These are phyloP conservation scores for Phoeniculus purpureus DNA, from an alignment of 2,797 vertebrate genomes.

Conservation along the genomic window DNA sequence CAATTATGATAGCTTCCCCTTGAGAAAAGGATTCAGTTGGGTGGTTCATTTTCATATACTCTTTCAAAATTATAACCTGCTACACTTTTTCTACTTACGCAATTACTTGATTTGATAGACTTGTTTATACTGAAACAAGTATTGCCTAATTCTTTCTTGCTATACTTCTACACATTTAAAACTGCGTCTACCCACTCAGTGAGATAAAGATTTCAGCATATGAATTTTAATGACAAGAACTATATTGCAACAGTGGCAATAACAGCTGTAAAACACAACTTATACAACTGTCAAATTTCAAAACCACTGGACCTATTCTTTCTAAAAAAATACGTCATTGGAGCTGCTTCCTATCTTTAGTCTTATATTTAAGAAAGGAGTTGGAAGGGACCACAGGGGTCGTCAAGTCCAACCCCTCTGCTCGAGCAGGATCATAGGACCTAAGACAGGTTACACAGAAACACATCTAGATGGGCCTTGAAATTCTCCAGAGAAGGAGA, in stretches of 20 bases:
- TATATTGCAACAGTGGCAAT: not conserved
- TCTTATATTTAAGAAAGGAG: not conserved
- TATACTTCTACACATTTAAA: not conserved
- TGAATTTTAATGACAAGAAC: not conserved
- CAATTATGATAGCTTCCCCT: not conserved
- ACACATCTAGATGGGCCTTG: too few relatives aligned
- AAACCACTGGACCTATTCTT: not conserved
- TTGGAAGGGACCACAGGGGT: not conserved
- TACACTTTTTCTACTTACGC: not conserved
- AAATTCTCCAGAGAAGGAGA: too few relatives aligned
- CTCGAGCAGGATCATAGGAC: too few relatives aligned
- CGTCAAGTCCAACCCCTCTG: too few relatives aligned
- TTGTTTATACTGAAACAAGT: not conserved
- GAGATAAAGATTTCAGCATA: not conserved
- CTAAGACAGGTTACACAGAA: too few relatives aligned
- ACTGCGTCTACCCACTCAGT: not conserved
- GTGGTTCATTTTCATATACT: not conserved
- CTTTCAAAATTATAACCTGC: not conserved
- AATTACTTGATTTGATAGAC: not conserved
- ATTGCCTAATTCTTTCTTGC: not conserved
- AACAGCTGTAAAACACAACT: not conserved
- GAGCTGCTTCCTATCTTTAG: not conserved
- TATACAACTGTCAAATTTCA: not conserved
- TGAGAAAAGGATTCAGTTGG: not conserved
- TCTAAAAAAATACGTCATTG: not conserved